phyloP scores from a whole-genome alignment of 2,888 invertebrate genomes.

The Terebella lapidaria region DNA sequence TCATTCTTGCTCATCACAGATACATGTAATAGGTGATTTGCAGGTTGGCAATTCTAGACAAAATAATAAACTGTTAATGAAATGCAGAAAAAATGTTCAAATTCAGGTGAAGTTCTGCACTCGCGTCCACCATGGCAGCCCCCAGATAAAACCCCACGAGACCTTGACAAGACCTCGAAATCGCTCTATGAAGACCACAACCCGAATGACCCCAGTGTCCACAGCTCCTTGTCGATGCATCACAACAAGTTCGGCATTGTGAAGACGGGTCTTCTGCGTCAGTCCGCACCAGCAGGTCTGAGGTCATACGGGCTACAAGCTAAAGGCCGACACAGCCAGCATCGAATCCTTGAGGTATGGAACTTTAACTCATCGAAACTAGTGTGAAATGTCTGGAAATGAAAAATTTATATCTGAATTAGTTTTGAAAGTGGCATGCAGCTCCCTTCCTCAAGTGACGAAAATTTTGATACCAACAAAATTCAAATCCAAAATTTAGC shows the following conservation, averaged over 20 bases:
- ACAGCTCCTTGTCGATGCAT: slow-evolving; percentile 33
- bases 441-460: too few species aligned
- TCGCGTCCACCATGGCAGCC: slow-evolving; percentile 42
- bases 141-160: slow-evolving; percentile 40
- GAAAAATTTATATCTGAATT: too few species aligned
- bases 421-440: too few species aligned
- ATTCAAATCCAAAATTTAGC: too few species aligned
- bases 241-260: slow-evolving; percentile 42
- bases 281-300: slow-evolving; percentile 4
- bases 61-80: too few species aligned
- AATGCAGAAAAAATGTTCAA: too few species aligned
- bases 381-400: too few species aligned
- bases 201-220: slow-evolving; percentile 41
- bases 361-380: neutral
- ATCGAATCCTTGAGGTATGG: slow-evolving; percentile 7
- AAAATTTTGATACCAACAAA: too few species aligned
- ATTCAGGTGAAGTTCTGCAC: slow-evolving; percentile 17
- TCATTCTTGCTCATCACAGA: too few species aligned
- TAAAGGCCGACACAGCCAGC: neutral
- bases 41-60: too few species aligned
- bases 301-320: neutral
- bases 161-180: slow-evolving; percentile 36
- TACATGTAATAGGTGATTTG: too few species aligned
- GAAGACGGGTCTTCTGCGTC: slow-evolving; percentile 6
- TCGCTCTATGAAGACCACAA: slow-evolving; percentile 39